Evolutionary conservation across 2,113 vertebrate species (phyloP).

Genomic region (Dunckerocampus dactyliophorus): DNA sequence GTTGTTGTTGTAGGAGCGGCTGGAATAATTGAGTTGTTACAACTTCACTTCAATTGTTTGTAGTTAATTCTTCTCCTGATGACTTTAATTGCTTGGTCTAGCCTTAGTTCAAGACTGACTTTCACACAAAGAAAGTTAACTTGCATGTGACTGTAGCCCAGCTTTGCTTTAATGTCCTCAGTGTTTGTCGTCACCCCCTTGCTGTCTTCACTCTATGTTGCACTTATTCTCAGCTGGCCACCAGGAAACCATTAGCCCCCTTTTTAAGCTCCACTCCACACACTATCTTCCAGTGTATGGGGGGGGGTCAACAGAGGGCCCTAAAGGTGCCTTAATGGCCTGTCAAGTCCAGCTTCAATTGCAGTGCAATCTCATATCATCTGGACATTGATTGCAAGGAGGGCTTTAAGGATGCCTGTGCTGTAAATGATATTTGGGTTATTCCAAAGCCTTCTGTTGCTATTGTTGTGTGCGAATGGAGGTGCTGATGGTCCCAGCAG

Average conservation of each 20-base stretch:
- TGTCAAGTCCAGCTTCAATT: conserved; percentile 21
- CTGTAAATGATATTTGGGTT: conserved; percentile 69
- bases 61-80: background rate
- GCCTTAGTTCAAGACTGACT: background rate
- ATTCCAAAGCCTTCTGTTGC: conserved; percentile 31
- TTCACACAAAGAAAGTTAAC: conserved; percentile 15
- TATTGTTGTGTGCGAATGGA: conserved; percentile 1
- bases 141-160: conserved; percentile 5
- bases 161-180: conserved; percentile 1
- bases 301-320: conserved; percentile 41
- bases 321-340: conserved; percentile 54
- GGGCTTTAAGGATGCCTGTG: conserved; percentile 51
- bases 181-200: too few species aligned
- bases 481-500: conserved; percentile 57
- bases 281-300: conserved; percentile 47
- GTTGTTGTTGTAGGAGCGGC: background rate
- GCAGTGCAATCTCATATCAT: conserved; percentile 53
- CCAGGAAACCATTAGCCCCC: conserved; percentile 64
- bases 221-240: conserved; percentile 41
- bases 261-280: conserved; percentile 42
- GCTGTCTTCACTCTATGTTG: conserved; percentile 10
- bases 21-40: background rate
- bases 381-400: conserved; percentile 55
- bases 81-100: background rate
- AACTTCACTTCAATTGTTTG: conserved; percentile 19